phyloP scores from a whole-genome alignment of 2,113 vertebrate species.

The Callorhinus ursinus region DNA sequence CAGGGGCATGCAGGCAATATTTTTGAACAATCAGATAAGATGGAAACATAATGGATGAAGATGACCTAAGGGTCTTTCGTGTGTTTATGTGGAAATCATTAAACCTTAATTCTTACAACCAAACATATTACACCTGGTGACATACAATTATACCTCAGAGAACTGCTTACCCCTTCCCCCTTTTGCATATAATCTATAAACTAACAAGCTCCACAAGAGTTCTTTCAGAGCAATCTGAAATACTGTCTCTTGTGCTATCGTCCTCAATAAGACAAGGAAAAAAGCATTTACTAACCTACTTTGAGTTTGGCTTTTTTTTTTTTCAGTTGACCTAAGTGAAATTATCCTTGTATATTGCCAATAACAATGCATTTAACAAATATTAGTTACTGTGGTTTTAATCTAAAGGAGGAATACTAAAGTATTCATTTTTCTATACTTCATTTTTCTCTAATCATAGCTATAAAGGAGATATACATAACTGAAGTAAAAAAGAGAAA shows the following conservation, averaged over 20 bases:
- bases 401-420: neutral
- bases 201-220: neutral
- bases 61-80: neutral
- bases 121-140: neutral
- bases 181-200: neutral
- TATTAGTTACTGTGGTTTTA: slow-evolving; percentile 29
- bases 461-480: neutral
- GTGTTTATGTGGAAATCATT: neutral
- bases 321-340: neutral
- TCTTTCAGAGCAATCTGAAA: neutral
- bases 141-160: neutral
- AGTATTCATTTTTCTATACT: neutral
- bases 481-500: neutral
- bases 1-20: neutral
- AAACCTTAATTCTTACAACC: neutral
- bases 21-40: neutral
- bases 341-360: neutral
- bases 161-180: neutral
- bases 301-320: neutral
- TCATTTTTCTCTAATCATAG: neutral
- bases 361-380: slow-evolving; percentile 15
- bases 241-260: neutral
- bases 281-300: neutral
- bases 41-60: neutral
- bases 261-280: neutral